phyloP scores from a whole-genome alignment of 2,888 invertebrate species.

The Limnephilus rhombicus region DNA sequence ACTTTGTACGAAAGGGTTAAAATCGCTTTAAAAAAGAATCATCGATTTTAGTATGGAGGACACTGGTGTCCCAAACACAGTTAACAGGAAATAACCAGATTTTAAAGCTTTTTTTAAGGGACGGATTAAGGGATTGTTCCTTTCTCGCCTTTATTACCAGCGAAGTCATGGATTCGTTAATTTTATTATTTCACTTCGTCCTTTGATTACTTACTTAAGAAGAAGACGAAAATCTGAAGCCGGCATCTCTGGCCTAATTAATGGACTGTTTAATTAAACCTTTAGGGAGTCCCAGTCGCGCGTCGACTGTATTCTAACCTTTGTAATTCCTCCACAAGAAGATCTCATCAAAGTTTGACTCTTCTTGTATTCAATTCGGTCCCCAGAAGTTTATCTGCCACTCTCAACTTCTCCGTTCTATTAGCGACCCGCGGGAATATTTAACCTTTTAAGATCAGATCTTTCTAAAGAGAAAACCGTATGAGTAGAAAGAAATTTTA shows the following conservation, averaged over 20 bases:
- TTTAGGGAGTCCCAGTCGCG: not conserved
- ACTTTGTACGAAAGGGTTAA: no score
- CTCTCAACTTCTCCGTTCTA: not conserved
- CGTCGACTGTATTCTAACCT: not conserved
- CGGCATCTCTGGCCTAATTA: not conserved
- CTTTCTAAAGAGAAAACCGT: not conserved
- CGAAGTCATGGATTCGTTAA: not conserved
- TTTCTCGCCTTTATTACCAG: not conserved
- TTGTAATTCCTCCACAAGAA: not conserved
- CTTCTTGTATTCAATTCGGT: not conserved
- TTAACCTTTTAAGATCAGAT: not conserved
- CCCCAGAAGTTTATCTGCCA: not conserved
- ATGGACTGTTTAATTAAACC: not conserved
- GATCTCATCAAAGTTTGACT: slow-evolving; percentile 8
- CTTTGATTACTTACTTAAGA: not conserved
- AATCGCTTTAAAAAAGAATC: no score
- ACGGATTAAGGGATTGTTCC: not conserved
- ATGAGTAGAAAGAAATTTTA: not conserved
- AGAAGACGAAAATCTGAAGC: not conserved
- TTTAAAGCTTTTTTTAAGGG: not conserved
- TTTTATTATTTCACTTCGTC: not conserved
- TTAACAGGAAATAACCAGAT: no score
- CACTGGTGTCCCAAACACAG: no score
- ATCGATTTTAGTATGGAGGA: no score
- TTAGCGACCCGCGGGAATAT: not conserved